phyloP scores from a whole-genome alignment of 2,113 vertebrate genomes.

The Trematomus loennbergii region DNA sequence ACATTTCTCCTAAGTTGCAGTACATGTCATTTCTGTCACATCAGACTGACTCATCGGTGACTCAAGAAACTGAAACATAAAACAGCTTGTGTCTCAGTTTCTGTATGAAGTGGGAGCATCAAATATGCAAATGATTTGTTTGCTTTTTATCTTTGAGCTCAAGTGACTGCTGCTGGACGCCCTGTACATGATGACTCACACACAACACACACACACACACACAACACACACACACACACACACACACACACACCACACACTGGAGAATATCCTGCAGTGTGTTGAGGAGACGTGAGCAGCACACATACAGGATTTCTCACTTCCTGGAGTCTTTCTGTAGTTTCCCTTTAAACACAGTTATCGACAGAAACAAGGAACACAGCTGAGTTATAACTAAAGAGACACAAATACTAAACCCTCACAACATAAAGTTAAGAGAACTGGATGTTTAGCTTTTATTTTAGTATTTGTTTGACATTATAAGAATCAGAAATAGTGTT shows the following conservation, averaged over 20 bases:
- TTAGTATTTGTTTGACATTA: background rate
- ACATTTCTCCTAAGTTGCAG: background rate
- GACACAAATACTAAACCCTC: background rate
- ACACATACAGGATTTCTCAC: constrained; percentile 11
- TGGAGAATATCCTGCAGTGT: constrained; percentile 16
- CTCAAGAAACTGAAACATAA: background rate
- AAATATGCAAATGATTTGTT: background rate
- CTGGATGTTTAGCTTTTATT: background rate
- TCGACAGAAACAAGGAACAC: background rate
- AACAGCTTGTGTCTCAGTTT: background rate
- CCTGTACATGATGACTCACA: background rate
- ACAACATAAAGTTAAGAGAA: background rate
- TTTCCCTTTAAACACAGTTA: constrained; percentile 10
- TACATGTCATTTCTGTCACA: background rate
- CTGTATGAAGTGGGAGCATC: background rate
- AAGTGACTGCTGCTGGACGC: background rate
- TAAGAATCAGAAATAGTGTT: background rate
- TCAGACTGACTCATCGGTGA: background rate
- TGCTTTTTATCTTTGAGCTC: background rate
- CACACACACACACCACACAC: constrained; percentile 18
- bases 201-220: background rate
- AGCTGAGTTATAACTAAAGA: background rate
- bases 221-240: constrained; percentile 17
- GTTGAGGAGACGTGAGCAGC: background rate
- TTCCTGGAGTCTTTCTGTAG: constrained; percentile 1